Conservation (phyloP, 2,113 vertebrate genomes). For the Antidorcas marsupialis region DNA sequence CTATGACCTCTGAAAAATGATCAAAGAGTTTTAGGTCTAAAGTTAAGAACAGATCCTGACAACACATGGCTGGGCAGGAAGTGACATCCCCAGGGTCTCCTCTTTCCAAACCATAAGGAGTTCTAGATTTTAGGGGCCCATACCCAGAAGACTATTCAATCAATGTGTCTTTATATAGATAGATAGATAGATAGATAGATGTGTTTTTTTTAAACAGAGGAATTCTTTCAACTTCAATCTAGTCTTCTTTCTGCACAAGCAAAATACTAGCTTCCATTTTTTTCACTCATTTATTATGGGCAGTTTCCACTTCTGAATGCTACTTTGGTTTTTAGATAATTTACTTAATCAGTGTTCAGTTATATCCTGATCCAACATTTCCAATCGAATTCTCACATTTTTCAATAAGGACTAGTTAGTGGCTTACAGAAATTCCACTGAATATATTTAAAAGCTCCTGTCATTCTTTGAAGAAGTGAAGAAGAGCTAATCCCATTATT, state of each 20-base stretch:
- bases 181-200: too few relatives aligned
- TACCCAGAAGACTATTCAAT: not conserved
- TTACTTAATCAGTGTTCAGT: not conserved
- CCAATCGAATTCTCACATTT: conserved; percentile 38
- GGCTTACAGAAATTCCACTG: not conserved
- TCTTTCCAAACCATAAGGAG: not conserved
- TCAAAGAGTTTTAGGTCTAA: not conserved
- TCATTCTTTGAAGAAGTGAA: not conserved
- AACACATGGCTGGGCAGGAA: not conserved
- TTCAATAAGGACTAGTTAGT: not conserved
- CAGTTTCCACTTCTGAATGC: not conserved
- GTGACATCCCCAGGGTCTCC: not conserved
- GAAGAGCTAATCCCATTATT: not conserved
- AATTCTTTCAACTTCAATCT: not conserved
- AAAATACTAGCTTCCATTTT: not conserved
- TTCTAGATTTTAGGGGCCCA: not conserved
- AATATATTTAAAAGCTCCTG: not conserved
- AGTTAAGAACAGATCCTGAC: not conserved
- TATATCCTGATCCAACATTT: not conserved
- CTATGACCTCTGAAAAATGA: not conserved
- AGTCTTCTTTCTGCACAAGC: not conserved
- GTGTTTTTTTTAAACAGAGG: not conserved
- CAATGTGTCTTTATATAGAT: not conserved
- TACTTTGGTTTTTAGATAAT: conserved; percentile 1
- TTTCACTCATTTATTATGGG: not conserved